A percentile compares a stretch with the other conserved stretches of the same genome.
Evolutionary conservation across 2,888 invertebrate genomes (phyloP).

Genomic region (Chrysotoxum bicinctum): DNA sequence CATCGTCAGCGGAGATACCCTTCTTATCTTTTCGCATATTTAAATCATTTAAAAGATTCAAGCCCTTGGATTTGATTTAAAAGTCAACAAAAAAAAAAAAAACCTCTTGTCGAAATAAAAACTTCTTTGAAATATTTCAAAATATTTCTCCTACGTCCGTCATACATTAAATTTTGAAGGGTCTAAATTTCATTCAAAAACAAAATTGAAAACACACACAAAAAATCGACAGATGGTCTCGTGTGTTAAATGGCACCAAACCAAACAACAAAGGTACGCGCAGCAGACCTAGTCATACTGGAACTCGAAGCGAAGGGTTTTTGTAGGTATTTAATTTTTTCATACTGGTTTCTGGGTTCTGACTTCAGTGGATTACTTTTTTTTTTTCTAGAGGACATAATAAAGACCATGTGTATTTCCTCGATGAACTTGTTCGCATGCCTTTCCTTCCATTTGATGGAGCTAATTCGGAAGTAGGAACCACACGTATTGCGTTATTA

Average conservation of each 20-base stretch:
- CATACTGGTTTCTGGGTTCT: background rate
- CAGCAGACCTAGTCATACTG: constrained; percentile 36
- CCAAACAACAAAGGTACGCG: constrained; percentile 55
- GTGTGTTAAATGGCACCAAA: constrained; percentile 63
- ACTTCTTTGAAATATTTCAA: background rate
- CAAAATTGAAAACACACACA: constrained; percentile 47
- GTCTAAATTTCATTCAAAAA: constrained; percentile 57
- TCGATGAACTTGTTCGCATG: constrained; percentile 58
- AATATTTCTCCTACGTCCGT: constrained; percentile 30
- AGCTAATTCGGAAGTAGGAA: constrained; percentile 65
- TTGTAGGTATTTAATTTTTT: constrained; percentile 1
- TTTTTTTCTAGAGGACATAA: constrained; percentile 18
- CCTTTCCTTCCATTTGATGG: constrained; percentile 48
- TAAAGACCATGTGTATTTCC: constrained; percentile 10
- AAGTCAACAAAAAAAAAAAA: too few species aligned
- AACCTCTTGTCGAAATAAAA: background rate
- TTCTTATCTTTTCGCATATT: too few species aligned
- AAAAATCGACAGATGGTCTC: constrained; percentile 70
- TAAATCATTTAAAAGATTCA: too few species aligned
- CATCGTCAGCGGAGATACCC: too few species aligned
- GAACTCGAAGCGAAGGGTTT: constrained; percentile 32
- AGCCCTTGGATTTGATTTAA: too few species aligned
- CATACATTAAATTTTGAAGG: constrained; percentile 3
- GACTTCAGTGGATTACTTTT: constrained; percentile 19
- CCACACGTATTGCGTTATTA: constrained; percentile 61